These are phyloP conservation scores for Ambastaia sidthimunki DNA, from an alignment of 2,797 vertebrate species.

Conservation along the genomic window DNA sequence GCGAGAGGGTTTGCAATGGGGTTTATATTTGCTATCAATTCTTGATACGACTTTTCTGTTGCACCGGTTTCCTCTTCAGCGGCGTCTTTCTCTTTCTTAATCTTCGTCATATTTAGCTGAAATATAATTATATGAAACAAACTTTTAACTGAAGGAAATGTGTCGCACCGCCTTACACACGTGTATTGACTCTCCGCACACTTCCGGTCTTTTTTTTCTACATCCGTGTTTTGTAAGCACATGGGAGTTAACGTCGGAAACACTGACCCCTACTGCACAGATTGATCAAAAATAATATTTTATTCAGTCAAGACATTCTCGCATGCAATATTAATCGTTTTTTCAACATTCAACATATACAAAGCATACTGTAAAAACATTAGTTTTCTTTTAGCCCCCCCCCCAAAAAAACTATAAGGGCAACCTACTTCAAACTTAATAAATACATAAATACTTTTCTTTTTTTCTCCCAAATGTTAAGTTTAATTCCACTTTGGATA, in stretches of 20 bases:
- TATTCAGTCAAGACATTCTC: slow-evolving; percentile 11
- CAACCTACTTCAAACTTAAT: neutral
- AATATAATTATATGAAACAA: neutral
- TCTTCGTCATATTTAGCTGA: slow-evolving; percentile 71
- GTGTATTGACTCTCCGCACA: neutral
- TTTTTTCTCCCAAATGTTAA: slow-evolving; percentile 33
- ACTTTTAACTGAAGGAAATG: neutral
- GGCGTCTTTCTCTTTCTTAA: slow-evolving; percentile 68
- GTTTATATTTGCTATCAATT: slow-evolving; percentile 79
- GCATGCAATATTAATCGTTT: neutral
- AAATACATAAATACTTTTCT: slow-evolving; percentile 24
- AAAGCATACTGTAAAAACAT: neutral
- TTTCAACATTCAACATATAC: slow-evolving; percentile 1
- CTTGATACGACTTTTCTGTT: slow-evolving; percentile 67
- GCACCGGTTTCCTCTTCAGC: slow-evolving; percentile 60
- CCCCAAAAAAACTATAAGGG: neutral
- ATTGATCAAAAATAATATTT: slow-evolving; percentile 21
- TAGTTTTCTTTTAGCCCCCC: too few species aligned
- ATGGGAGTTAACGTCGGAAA: neutral
- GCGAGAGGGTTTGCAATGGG: slow-evolving; percentile 89
- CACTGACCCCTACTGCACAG: slow-evolving; percentile 42
- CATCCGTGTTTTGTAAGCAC: neutral
- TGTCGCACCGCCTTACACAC: slow-evolving; percentile 5
- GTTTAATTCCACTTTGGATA: slow-evolving; percentile 20
- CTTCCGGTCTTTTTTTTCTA: neutral